Evolutionary conservation across 1,140 invertebrate species (phyloP), one percentile per base, ranked within the genome.

Genomic region (Eueides isabella): DNA sequence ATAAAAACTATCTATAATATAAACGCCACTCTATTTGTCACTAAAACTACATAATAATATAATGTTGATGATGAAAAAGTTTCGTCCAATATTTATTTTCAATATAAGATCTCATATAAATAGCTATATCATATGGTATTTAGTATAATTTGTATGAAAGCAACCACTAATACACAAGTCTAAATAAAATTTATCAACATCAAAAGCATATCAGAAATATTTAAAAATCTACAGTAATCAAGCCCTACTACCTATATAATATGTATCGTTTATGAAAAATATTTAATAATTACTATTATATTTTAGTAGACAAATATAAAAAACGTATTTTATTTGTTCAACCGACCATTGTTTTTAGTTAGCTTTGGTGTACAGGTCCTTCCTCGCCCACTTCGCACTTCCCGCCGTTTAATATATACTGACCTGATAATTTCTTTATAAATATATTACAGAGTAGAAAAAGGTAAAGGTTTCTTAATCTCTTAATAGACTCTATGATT

Each of bases 181-280:
- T 85, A 84, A 83, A 81, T 78, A 81, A 83, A 83, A 79, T 62
- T 75, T 81, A 74, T 78, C 76, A 85, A 86, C 84, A 86, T 84
- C 80, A 79, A 90, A 90, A 87, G 86, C 86, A 85, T 82, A 79
- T 85, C 64, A 72, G 76, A 82, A 77, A 83, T n/a, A 38, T 72
- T 78, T 83, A 76, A 70, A 55, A 72, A 74, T 23, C 73, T 87
- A 86, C 81, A 68, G 69, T 80, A 84, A 82, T 81, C 81, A 85
- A 86, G 86, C 82, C 82, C 83, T 87, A 86, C 78, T 79, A 74
- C n/a, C n/a, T n/a, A 76, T 77, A 81, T 71, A 77, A 55, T 71
- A 75, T 72, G 67, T 68, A 71, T 67, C 26, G 29, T 85, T 79
- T 84, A 83, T 78, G 81, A 87, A 89, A 87, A 87, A 85, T 89